Conservation (phyloP, 2,888 invertebrate species). For the Drosophila niveifrons region DNA sequence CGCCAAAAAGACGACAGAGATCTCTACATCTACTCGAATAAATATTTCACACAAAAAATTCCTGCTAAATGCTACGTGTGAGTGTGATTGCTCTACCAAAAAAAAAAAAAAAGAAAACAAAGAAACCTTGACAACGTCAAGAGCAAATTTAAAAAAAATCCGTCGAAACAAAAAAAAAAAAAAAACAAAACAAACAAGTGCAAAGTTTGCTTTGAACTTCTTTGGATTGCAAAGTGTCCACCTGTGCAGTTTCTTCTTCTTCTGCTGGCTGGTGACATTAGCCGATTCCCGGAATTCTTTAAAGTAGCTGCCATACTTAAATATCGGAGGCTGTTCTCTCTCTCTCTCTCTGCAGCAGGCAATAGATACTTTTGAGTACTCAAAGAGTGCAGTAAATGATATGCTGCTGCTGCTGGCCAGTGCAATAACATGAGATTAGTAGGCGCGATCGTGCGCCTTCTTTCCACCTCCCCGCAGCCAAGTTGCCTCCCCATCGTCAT, state of each 20-base stretch:
- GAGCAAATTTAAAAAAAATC: constrained; percentile 66
- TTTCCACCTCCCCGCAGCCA: not conserved
- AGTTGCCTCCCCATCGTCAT: constrained; percentile 4
- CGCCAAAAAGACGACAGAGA: constrained; percentile 47
- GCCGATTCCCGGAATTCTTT: constrained; percentile 62
- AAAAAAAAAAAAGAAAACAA: constrained; percentile 17
- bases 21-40: constrained; percentile 26
- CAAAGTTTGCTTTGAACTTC: constrained; percentile 67
- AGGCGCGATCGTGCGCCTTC: constrained; percentile 42
- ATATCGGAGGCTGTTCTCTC: constrained; percentile 5
- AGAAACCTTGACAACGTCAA: constrained; percentile 76
- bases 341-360: not conserved
- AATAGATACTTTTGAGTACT: constrained; percentile 26
- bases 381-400: constrained; percentile 22
- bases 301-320: constrained; percentile 20
- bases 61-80: constrained; percentile 59
- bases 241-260: constrained; percentile 72
- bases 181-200: constrained; percentile 42
- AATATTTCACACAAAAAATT: constrained; percentile 70
- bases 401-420: constrained; percentile 9
- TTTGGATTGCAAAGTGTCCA: constrained; percentile 68
- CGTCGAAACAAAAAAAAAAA: constrained; percentile 45
- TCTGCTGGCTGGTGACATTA: constrained; percentile 54
- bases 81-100: constrained; percentile 48
- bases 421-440: constrained; percentile 19